These are phyloP conservation scores for Calameuta idolon DNA, from an alignment of 2,888 invertebrate genomes.

Conservation along the genomic window DNA sequence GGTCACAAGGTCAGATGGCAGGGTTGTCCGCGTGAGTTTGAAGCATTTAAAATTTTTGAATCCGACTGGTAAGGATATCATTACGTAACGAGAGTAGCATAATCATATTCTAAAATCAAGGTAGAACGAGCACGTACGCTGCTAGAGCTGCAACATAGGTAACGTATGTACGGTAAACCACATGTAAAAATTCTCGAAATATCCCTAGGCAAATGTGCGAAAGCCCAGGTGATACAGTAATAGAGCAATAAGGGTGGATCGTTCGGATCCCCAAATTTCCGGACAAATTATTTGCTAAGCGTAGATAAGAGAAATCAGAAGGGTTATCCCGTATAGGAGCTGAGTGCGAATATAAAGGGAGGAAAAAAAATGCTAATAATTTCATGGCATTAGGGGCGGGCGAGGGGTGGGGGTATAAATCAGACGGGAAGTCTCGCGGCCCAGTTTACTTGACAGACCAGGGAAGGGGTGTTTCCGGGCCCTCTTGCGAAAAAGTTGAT, in stretches of 20 bases:
- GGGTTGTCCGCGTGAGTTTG: neutral
- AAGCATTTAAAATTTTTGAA: neutral
- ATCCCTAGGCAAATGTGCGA: neutral
- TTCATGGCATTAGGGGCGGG: neutral
- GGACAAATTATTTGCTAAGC: neutral
- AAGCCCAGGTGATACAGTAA: neutral
- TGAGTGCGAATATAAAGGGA: neutral
- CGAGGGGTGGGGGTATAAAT: neutral
- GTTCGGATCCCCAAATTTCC: neutral
- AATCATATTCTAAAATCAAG: neutral
- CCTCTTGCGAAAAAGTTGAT: neutral
- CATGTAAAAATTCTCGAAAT: neutral
- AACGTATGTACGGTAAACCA: neutral
- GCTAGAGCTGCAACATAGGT: neutral
- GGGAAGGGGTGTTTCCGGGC: neutral
- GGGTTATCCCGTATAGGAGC: neutral
- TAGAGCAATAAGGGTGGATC: neutral
- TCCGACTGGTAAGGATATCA: neutral
- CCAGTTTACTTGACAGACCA: neutral
- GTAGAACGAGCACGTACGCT: neutral
- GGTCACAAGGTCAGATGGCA: neutral
- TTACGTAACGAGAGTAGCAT: neutral
- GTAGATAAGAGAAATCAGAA: neutral
- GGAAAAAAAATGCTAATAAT: neutral
- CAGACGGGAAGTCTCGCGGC: neutral